Conservation (phyloP, 1,140 invertebrate genomes). For the Drosophila triauraria region DNA sequence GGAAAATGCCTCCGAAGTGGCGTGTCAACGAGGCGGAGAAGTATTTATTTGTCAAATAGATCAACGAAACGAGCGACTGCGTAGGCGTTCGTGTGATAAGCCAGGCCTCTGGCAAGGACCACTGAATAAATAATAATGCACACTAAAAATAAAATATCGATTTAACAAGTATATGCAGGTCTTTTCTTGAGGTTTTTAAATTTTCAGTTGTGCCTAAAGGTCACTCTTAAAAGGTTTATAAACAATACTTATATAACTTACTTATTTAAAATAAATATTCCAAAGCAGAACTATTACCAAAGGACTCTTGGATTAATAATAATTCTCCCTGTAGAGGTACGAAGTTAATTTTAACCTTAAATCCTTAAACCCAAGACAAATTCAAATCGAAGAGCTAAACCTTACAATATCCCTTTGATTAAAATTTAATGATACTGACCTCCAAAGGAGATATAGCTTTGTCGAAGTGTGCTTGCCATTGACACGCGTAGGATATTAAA, state of each 20-base stretch:
- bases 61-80: slow-evolving; percentile 35
- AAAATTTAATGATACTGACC: slow-evolving; percentile 22
- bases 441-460: background rate
- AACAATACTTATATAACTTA: too few species aligned
- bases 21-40: slow-evolving; percentile 35
- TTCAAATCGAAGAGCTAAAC: background rate
- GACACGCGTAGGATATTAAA: slow-evolving; percentile 49
- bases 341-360: too few species aligned
- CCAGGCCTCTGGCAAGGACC: background rate
- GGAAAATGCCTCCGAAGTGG: slow-evolving; percentile 43
- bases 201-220: background rate
- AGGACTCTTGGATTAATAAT: background rate
- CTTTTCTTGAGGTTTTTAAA: background rate
- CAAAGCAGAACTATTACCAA: too few species aligned
- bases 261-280: too few species aligned
- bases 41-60: slow-evolving; percentile 39
- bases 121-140: slow-evolving; percentile 25
- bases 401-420: background rate
- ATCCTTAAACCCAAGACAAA: background rate
- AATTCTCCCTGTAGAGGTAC: background rate
- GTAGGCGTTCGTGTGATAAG: background rate
- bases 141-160: slow-evolving; percentile 26
- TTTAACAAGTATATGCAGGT: slow-evolving; percentile 11
- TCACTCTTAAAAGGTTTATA: too few species aligned
- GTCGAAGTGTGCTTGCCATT: slow-evolving; percentile 2